Conservation (phyloP, 2,113 vertebrate species). For the Lophius piscatorius region DNA sequence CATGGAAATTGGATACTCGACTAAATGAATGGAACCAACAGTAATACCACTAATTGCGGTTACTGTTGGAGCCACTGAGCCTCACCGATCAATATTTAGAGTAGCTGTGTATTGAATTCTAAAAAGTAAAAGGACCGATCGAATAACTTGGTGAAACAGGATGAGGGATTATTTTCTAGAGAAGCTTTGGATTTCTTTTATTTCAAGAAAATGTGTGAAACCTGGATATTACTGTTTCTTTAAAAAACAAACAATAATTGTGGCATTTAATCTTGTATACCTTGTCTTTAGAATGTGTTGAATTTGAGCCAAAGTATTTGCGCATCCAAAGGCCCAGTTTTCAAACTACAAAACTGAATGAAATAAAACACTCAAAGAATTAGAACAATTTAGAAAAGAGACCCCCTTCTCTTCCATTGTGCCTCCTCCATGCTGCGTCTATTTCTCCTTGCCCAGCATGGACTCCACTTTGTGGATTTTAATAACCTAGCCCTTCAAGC, state of each 20-base stretch:
- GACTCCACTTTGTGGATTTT: conserved; percentile 94
- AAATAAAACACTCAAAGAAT: conserved; percentile 94
- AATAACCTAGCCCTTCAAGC: conserved; percentile 94
- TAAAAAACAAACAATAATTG: neutral
- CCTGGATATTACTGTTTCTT: no score
- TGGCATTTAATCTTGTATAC: conserved; percentile 23
- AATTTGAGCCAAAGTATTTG: conserved; percentile 39
- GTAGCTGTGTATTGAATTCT: conserved; percentile 64
- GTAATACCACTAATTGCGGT: conserved; percentile 80
- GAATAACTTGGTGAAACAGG: conserved; percentile 51
- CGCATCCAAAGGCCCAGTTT: conserved; percentile 83
- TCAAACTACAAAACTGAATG: conserved; percentile 88
- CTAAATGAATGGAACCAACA: conserved; percentile 78
- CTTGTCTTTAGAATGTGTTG: conserved; percentile 40
- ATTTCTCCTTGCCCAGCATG: conserved; percentile 92
- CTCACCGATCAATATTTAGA: conserved; percentile 77
- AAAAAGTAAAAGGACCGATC: conserved; percentile 60
- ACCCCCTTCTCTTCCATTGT: conserved; percentile 86
- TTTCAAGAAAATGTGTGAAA: no score
- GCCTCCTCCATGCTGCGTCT: conserved; percentile 88
- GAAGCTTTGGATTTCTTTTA: neutral
- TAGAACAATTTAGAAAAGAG: conserved; percentile 90
- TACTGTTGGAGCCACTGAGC: conserved; percentile 68
- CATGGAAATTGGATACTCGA: conserved; percentile 81
- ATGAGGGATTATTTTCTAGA: conserved; percentile 18